phyloP scores from a whole-genome alignment of 2,113 vertebrate species.

The Centropus bengalensis region DNA sequence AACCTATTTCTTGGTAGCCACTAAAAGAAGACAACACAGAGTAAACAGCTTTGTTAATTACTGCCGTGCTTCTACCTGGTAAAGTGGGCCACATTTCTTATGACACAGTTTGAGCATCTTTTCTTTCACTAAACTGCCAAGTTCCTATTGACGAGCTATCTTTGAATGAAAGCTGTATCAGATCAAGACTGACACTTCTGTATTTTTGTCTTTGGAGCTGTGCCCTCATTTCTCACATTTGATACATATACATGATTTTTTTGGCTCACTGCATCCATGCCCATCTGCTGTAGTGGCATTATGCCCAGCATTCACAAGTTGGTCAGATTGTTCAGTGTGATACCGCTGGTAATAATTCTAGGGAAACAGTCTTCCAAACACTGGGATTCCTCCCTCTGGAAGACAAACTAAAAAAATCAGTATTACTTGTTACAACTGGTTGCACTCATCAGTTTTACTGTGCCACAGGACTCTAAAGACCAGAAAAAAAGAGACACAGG shows the following conservation, averaged over 20 bases:
- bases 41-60: neutral
- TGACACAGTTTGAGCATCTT: neutral
- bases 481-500: neutral
- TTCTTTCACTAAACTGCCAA: conserved; percentile 6
- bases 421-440: neutral
- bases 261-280: conserved; percentile 31
- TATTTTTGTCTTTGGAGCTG: conserved; percentile 56
- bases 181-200: conserved; percentile 62
- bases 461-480: neutral
- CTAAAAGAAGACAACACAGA: neutral
- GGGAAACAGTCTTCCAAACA: neutral
- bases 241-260: conserved; percentile 40
- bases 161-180: conserved; percentile 38
- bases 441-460: neutral
- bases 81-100: neutral
- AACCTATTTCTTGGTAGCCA: neutral
- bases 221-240: conserved; percentile 62
- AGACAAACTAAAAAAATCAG: neutral
- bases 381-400: neutral
- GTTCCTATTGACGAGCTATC: neutral
- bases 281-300: conserved; percentile 62
- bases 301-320: conserved; percentile 39
- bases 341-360: neutral
- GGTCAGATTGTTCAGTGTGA: neutral
- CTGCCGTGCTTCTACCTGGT: neutral